A percentile compares a stretch with the other conserved stretches of the same genome.
Evolutionary conservation across 2,797 vertebrate species (phyloP).

Genomic region (Mustela erminea): DNA sequence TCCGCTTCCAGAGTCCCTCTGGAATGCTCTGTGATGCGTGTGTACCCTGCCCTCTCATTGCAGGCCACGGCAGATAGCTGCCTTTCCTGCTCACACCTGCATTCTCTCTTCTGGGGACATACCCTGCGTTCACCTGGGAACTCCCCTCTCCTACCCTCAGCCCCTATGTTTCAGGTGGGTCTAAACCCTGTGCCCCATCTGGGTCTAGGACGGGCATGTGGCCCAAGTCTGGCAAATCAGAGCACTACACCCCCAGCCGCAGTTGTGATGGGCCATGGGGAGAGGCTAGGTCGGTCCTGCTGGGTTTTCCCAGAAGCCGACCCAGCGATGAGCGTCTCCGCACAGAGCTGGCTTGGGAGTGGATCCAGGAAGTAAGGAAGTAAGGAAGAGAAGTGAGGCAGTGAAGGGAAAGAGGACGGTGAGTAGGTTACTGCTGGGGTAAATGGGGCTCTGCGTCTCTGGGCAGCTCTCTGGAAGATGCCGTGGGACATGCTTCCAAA

Average conservation of each 20-base stretch:
- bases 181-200: too few relatives aligned
- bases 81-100: neutral
- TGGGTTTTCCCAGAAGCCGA: neutral
- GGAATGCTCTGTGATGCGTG: rapidly evolving
- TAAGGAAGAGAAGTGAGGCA: neutral
- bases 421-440: neutral
- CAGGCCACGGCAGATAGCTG: neutral
- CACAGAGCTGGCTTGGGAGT: neutral
- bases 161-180: neutral
- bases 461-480: too few relatives aligned
- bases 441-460: too few relatives aligned
- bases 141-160: neutral
- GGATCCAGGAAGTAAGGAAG: neutral
- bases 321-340: neutral
- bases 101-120: neutral
- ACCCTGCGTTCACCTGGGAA: neutral
- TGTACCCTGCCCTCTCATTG: neutral
- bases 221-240: neutral
- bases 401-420: neutral
- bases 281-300: neutral
- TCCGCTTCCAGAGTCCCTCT: neutral
- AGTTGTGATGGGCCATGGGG: neutral
- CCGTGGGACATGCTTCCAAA: neutral
- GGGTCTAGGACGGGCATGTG: neutral
- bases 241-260: neutral